Evolutionary conservation across 1,140 invertebrate species (phyloP).

Genomic region (Lepeophtheirus salmonis): DNA sequence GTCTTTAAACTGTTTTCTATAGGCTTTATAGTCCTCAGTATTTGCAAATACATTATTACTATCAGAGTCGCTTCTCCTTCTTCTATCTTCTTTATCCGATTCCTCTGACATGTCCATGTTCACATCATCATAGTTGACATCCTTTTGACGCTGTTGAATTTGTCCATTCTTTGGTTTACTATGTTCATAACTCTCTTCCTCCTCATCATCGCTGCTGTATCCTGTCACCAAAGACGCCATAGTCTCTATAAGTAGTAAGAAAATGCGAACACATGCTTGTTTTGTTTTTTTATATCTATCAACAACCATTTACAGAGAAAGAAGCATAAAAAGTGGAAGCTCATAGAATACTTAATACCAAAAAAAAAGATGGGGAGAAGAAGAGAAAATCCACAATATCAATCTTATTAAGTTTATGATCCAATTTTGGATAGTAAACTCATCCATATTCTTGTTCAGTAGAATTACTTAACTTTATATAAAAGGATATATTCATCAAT

Average conservation of each 20-base stretch:
- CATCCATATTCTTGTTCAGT: too few species aligned
- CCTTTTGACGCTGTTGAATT: background rate
- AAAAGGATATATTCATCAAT: too few species aligned
- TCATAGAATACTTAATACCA: too few species aligned
- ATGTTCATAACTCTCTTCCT: background rate
- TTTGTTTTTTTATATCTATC: too few species aligned
- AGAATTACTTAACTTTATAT: too few species aligned
- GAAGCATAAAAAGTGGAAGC: too few species aligned
- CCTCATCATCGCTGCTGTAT: background rate
- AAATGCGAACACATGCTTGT: too few species aligned
- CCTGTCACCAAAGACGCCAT: constrained; percentile 1
- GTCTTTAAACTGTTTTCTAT: background rate
- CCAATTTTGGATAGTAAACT: too few species aligned
- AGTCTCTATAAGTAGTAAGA: background rate
- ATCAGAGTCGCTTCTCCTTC: background rate
- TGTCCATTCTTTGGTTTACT: background rate
- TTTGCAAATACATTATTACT: background rate
- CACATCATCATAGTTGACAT: constrained; percentile 9
- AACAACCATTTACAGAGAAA: too few species aligned
- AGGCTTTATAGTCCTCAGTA: background rate
- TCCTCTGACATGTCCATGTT: constrained; percentile 10
- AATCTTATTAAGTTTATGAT: too few species aligned
- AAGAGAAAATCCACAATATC: too few species aligned
- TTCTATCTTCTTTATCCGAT: background rate
- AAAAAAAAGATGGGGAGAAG: too few species aligned